These are phyloP conservation scores for Trichogramma dendrolimi DNA, from an alignment of 2,888 invertebrate genomes.

Conservation along the genomic window DNA sequence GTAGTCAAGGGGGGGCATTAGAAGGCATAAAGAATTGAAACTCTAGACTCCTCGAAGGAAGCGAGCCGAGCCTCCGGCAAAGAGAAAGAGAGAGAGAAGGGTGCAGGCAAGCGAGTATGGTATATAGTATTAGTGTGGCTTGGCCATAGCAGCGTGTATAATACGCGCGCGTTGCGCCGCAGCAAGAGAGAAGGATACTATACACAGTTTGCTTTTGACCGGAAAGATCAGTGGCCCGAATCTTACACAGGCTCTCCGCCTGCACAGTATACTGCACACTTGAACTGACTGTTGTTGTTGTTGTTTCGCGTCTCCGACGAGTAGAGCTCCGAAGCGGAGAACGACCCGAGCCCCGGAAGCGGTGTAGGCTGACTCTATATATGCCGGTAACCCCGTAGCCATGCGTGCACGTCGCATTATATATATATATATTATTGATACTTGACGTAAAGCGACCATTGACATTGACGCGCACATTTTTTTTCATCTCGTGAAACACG, in stretches of 20 bases:
- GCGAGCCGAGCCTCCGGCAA: background rate
- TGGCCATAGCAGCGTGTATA: too few species aligned
- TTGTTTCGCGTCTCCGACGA: background rate
- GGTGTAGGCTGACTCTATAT: background rate
- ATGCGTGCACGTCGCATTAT: background rate
- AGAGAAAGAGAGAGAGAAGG: background rate
- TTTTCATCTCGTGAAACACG: too few species aligned
- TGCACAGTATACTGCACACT: background rate
- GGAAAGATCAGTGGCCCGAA: conserved; percentile 43
- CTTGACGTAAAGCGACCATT: too few species aligned
- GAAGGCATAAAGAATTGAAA: background rate
- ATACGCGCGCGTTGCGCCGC: background rate
- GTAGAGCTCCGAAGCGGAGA: background rate
- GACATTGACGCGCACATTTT: too few species aligned
- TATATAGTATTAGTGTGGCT: too few species aligned
- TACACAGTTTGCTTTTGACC: conserved; percentile 26
- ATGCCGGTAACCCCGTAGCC: background rate
- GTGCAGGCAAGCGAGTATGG: background rate
- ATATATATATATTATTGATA: background rate
- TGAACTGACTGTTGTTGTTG: background rate
- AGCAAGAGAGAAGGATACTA: background rate
- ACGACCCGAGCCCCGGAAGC: background rate
- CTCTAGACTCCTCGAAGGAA: background rate
- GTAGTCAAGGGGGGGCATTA: too few species aligned
- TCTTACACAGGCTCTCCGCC: conserved; percentile 24